Evolutionary conservation across 2,888 invertebrate genomes (phyloP), one percentile per base, ranked within the genome.

Genomic region (Trichogramma dendrolimi): DNA sequence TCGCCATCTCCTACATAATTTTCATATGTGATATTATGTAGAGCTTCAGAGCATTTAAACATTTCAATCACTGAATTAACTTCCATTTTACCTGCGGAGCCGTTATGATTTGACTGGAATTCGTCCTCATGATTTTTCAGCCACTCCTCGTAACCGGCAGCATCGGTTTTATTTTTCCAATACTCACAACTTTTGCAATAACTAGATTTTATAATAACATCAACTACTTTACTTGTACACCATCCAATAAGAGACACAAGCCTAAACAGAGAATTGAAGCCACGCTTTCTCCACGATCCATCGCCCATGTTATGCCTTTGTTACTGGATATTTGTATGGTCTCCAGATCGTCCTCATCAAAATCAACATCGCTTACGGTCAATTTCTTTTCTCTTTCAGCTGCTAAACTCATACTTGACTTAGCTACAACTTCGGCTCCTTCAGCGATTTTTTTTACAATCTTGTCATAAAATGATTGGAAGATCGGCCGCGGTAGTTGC

Each of bases 401-500:
- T 62, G 62, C 65, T 48, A 0, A 62, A 47, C 56, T 11, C 61
- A 65, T 61, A 55, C 62, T 64, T 11, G 14, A 38, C 49, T 62
- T 11, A 55, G 60, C 63, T 47, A 67, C 62, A 6, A 44, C 46
- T 55, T 61, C 14, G 14, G 60, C 50, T 50, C 54, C 64, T 57
- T 7, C 43, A 44, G 44, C 10, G 54, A 68, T 65, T 6, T 6
- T 62, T 4, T 55, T 1, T 4, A 66, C 60, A 47, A 68, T 6
- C 46, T 6, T 48, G 49, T 67, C 62, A 47, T 67, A 64, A 62
- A 67, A 66, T 27, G 65, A 67, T 44, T 69, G 68, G 54, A 68
- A 68, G 62, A 70, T 62, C 55, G 67, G 67, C 42, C 64, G 66
- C 40, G 70, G 67, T 6, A 70, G 59, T 46, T 66, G 64, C 68